Percentiles rank a stretch among this genome's conserved stretches.
Conservation (phyloP, 2,888 invertebrate species). For the Chorisops tibialis region DNA sequence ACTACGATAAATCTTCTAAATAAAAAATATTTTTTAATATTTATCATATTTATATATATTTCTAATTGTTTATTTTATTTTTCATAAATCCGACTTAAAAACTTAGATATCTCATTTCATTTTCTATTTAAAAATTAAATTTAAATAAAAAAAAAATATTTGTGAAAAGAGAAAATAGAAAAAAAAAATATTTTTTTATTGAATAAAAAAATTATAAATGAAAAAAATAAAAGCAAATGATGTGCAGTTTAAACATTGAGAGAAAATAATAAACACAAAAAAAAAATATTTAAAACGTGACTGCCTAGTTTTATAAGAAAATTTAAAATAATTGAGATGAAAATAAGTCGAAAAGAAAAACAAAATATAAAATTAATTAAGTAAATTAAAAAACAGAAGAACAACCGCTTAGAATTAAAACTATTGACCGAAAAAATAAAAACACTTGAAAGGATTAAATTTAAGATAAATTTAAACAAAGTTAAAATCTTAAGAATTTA, state of each 20-base stretch:
- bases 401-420: neutral
- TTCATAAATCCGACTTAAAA: constrained; percentile 22
- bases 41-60: too few relatives aligned
- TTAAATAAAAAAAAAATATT: constrained; percentile 13
- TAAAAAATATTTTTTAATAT: neutral
- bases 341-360: constrained; percentile 1
- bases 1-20: constrained; percentile 3
- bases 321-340: constrained; percentile 1
- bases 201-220: constrained; percentile 18
- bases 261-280: neutral
- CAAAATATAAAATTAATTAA: neutral
- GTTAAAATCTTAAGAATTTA: neutral
- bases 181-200: constrained; percentile 29
- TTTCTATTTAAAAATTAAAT: constrained; percentile 9
- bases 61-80: constrained; percentile 1
- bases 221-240: constrained; percentile 18
- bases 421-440: neutral
- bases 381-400: neutral
- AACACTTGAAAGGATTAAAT: neutral
- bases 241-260: constrained; percentile 22
- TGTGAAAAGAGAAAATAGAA: neutral
- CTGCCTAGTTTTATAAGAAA: constrained; percentile 32
- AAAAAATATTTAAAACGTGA: constrained; percentile 22
- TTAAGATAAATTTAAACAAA: neutral
- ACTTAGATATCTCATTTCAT: constrained; percentile 22